These are phyloP conservation scores for Momotus momota DNA, from an alignment of 2,797 vertebrate genomes.

Conservation along the genomic window DNA sequence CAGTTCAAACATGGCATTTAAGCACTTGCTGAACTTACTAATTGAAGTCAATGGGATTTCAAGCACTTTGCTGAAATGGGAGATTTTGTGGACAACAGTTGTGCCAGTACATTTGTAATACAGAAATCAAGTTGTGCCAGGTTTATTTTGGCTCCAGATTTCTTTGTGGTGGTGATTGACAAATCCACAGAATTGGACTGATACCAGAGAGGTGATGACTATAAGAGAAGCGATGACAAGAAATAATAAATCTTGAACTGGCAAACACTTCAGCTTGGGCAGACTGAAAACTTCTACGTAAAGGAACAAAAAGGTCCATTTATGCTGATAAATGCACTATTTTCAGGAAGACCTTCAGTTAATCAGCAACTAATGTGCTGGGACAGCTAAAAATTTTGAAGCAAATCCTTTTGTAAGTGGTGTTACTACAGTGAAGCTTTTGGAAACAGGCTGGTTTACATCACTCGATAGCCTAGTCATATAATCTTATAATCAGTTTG, in stretches of 20 bases:
- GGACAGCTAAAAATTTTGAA: slow-evolving; percentile 49
- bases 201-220: slow-evolving; percentile 60
- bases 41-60: slow-evolving; percentile 60
- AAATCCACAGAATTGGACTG: slow-evolving; percentile 64
- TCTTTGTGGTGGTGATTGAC: slow-evolving; percentile 68
- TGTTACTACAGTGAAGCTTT: slow-evolving; percentile 10
- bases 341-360: slow-evolving; percentile 61
- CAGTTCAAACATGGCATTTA: background rate
- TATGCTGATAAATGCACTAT: slow-evolving; percentile 61
- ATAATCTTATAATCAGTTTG: slow-evolving; percentile 4
- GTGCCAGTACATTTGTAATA: slow-evolving; percentile 60
- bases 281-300: slow-evolving; percentile 24
- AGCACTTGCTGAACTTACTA: slow-evolving; percentile 59
- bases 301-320: slow-evolving; percentile 20
- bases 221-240: slow-evolving; percentile 56
- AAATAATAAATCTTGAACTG: slow-evolving; percentile 61
- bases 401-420: slow-evolving; percentile 23
- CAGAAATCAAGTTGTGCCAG: slow-evolving; percentile 40
- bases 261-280: slow-evolving; percentile 8
- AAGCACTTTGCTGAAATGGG: slow-evolving; percentile 57
- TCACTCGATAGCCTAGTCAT: slow-evolving; percentile 38
- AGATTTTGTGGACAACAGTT: slow-evolving; percentile 36
- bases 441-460: slow-evolving; percentile 18
- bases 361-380: slow-evolving; percentile 57
- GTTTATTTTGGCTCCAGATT: slow-evolving; percentile 63